Evolutionary conservation across 2,797 vertebrate genomes (phyloP), one percentile per base, ranked within the genome.

Genomic region (Rhynchotus rufescens): DNA sequence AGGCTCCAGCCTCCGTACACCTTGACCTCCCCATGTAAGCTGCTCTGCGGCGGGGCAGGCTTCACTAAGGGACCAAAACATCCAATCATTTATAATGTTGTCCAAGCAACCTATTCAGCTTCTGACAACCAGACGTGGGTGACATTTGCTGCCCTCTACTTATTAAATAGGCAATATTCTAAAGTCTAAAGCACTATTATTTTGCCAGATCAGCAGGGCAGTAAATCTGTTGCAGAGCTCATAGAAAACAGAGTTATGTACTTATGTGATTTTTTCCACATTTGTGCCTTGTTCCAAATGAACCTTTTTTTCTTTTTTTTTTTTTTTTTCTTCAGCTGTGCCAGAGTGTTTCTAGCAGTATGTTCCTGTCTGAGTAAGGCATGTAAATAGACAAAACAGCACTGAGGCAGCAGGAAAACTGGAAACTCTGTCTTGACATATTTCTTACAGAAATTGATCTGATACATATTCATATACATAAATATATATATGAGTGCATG

Each of bases 141-240:
- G 89, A 92, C 86, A 92, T 86, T 89, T 96, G 91, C 94, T 94
- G 91, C 89, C 96, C 91, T 93, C 89, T 93, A 72, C 84, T 89
- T 94, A 91, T 75, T 93, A 82, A 91, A 88, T 6, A 93, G 80
- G 91, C 75, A 73, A 77, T 91, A 80, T 74, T 92, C 75, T 57
- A 6, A 71, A 78, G 57, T 62, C 82, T 71, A 28, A 74, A 80
- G 76, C 4, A 3, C 44, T 72, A 36, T 60, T 84, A 66, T 51
- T 89, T 74, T 80, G 82, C 74, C 80, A 79, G 62, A 92, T 87
- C 82, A 83, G 62, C 66, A 88, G 38, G 2, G 32, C 86, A 86
- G 65, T 45, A 84, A 80, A 89, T 57, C 83, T 68, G 82, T 60
- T 30, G 45, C 49, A 45, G 68, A 6, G 22, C 25, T 79, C 78